These are phyloP conservation scores for Sandelia bainsii DNA, from an alignment of 2,797 vertebrate genomes.

Conservation along the genomic window DNA sequence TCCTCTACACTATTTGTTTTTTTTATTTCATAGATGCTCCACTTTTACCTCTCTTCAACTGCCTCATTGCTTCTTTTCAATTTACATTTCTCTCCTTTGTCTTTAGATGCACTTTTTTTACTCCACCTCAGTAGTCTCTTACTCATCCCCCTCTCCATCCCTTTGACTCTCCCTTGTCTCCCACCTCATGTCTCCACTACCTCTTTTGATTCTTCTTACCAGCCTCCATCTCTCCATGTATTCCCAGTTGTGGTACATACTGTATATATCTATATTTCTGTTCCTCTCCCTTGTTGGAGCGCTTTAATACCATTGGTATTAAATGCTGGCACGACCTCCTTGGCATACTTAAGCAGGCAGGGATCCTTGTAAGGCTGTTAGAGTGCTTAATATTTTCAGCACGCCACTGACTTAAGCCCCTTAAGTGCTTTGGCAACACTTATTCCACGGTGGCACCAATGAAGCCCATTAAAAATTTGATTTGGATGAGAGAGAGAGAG, in stretches of 20 bases:
- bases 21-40: conserved; percentile 14
- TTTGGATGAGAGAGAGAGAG: conserved; percentile 76
- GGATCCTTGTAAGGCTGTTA: conserved; percentile 81
- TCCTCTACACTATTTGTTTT: conserved; percentile 29
- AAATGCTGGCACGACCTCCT: conserved; percentile 76
- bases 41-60: conserved; percentile 8
- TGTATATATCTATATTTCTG: conserved; percentile 70
- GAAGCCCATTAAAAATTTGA: conserved; percentile 86
- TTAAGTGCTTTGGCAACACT: conserved; percentile 90
- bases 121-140: conserved; percentile 12
- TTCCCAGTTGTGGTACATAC: conserved; percentile 50
- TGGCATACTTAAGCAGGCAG: conserved; percentile 80
- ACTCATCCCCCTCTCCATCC: background rate
- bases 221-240: conserved; percentile 44
- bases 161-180: conserved; percentile 5
- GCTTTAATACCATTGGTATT: conserved; percentile 79
- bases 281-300: conserved; percentile 62
- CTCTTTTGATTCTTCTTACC: conserved; percentile 12
- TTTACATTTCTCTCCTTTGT: conserved; percentile 15
- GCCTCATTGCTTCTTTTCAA: conserved; percentile 20
- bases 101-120: conserved; percentile 7
- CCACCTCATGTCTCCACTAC: conserved; percentile 9
- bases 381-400: conserved; percentile 86
- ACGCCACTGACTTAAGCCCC: conserved; percentile 85
- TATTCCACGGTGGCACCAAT: conserved; percentile 85